Conservation (phyloP, 2,888 invertebrate species). For the Leptinotarsa haldemani region DNA sequence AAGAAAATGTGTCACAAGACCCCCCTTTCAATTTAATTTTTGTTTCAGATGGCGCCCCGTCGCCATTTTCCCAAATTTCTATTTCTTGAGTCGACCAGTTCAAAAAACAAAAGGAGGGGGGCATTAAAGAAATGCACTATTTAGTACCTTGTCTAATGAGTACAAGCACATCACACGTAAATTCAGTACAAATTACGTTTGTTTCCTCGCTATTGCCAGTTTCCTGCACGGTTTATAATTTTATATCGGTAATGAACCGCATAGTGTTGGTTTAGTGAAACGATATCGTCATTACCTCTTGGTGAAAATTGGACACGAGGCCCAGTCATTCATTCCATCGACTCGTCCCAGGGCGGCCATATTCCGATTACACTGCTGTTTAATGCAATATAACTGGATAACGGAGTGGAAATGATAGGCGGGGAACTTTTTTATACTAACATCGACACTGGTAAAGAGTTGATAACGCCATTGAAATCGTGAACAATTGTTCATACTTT, state of each 20-base stretch:
- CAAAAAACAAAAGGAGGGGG: too few relatives aligned
- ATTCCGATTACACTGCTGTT: slow-evolving; percentile 42
- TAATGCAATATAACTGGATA: slow-evolving; percentile 38
- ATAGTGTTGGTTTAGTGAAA: slow-evolving; percentile 24
- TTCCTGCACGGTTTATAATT: slow-evolving; percentile 3
- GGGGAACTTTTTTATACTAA: background rate
- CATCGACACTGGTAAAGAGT: background rate
- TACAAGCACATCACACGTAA: background rate
- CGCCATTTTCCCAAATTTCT: too few relatives aligned
- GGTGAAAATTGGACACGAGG: slow-evolving; percentile 33
- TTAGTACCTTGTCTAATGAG: too few relatives aligned
- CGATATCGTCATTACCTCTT: slow-evolving; percentile 28
- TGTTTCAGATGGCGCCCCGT: too few relatives aligned
- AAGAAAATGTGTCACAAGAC: too few relatives aligned
- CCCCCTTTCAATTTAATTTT: too few relatives aligned
- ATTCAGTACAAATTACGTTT: slow-evolving; percentile 5
- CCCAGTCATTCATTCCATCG: slow-evolving; percentile 21
- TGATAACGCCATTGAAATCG: background rate
- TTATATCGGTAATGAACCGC: slow-evolving; percentile 1
- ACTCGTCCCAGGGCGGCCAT: slow-evolving; percentile 40
- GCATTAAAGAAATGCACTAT: too few relatives aligned
- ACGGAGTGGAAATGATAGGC: slow-evolving; percentile 16
- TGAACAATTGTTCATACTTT: too few relatives aligned
- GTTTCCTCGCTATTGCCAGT: slow-evolving; percentile 19
- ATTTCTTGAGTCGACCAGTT: too few relatives aligned